These are phyloP conservation scores for Diarsia dahlii DNA, from an alignment of 2,888 invertebrate species.

Conservation along the genomic window DNA sequence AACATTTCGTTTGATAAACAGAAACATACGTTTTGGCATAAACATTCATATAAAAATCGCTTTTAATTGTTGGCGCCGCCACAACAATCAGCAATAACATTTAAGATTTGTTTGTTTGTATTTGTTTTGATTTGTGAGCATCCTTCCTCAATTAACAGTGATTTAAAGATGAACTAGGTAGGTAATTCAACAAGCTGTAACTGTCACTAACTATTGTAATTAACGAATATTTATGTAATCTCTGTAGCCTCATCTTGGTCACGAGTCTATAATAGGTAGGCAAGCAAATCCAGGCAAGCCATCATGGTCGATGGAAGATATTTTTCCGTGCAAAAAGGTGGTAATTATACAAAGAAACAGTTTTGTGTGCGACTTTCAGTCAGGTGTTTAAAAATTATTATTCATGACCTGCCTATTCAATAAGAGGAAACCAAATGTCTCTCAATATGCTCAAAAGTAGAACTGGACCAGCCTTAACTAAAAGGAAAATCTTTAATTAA, in stretches of 20 bases:
- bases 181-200: background rate
- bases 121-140: background rate
- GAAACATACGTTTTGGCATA: background rate
- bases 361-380: slow-evolving; percentile 1
- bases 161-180: slow-evolving; percentile 6
- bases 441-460: background rate
- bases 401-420: background rate
- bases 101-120: background rate
- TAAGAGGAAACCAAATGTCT: background rate
- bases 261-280: slow-evolving; percentile 10
- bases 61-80: background rate
- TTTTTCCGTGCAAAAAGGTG: background rate
- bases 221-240: background rate
- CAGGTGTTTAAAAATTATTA: slow-evolving; percentile 1
- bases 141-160: background rate
- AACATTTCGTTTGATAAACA: slow-evolving; percentile 9
- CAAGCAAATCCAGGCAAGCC: background rate
- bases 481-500: background rate
- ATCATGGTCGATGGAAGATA: slow-evolving; percentile 20
- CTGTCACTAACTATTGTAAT: slow-evolving; percentile 1
- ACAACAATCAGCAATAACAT: background rate
- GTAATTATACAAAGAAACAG: slow-evolving; percentile 8
- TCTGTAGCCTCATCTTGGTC: background rate
- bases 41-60: slow-evolving; percentile 6
- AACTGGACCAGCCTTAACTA: background rate